These are phyloP conservation scores for Brachionus sp. DNA, from an alignment of 1,140 invertebrate species.

Conservation along the genomic window DNA sequence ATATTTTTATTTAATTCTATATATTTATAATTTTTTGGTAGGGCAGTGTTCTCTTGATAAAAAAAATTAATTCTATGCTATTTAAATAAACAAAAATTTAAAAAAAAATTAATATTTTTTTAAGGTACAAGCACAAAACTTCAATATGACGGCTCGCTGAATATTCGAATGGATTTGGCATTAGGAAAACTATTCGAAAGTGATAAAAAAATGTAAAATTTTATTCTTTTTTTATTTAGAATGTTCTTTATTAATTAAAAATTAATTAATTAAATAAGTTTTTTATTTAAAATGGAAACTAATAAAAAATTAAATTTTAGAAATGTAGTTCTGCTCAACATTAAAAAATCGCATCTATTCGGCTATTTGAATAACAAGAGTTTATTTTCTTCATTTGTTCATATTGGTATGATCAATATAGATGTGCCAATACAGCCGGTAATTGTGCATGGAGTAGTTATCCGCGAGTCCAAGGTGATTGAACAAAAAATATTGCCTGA, in stretches of 20 bases:
- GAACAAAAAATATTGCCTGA: conserved; percentile 59
- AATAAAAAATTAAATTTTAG: conserved; percentile 55
- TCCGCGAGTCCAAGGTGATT: conserved; percentile 82
- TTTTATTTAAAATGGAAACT: background rate
- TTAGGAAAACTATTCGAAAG: conserved; percentile 35
- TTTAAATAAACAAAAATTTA: no score
- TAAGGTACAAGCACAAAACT: conserved; percentile 10
- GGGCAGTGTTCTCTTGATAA: no score
- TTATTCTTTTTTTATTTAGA: background rate
- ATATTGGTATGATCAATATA: conserved; percentile 80
- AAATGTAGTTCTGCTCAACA: conserved; percentile 86
- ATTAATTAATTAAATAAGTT: no score
- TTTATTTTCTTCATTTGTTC: conserved; percentile 69
- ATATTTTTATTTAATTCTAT: no score
- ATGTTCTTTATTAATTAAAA: no score
- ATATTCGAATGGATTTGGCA: conserved; percentile 35
- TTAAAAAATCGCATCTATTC: conserved; percentile 83
- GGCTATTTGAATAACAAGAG: conserved; percentile 62
- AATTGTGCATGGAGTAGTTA: conserved; percentile 92
- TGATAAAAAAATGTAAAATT: conserved; percentile 45
- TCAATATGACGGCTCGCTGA: conserved; percentile 27
- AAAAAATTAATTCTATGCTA: no score
- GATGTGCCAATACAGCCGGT: conserved; percentile 95
- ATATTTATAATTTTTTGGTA: no score
- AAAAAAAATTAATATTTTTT: no score